Base-by-base conservation (phyloP, 2,888 invertebrate genomes). In the Thalpophila matura region DNA sequence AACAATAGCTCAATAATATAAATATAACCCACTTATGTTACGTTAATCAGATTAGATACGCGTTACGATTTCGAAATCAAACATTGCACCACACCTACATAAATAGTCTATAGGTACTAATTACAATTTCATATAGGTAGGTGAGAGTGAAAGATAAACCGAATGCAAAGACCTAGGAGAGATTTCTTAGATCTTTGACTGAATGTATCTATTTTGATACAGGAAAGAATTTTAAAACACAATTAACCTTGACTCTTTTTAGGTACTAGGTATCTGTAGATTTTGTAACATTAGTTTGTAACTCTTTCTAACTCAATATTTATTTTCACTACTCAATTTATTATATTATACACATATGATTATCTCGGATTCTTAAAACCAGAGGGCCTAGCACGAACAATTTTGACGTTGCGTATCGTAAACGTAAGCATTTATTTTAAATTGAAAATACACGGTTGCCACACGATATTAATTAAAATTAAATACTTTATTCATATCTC, bases 1-100 rank as follows among this genome's bases (percentile, higher is more conserved):
- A 27, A 72, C 73, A 77, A 73, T 65, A 40, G 42, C 14, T 37
- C 49, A 58, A 69, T 43, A 27, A 62, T 50, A 49, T 55, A 45
- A 27, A 62, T 50, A 49, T 55, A 45, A 76, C 76, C 31, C 51
- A 70, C 35, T 70, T 56, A 70, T 35, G 33, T 31, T 43, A 22
- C 42, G 14, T 22, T 75, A 56, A 76, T 56, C 71, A 56, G 70
- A 76, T 71, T 71, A 75, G 72, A 76, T 55, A 71, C 12, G 76
- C 33, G n/a, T 6, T 42, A 45, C 27, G 26, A 66, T 56, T 73
- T 58, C 42, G 43, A 60, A 73, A 73, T 50, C 50, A 55, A 22
- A 53, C 35, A 76, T 62, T 76, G 43, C 55, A 33, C 12, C 31
- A 51, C 50, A 62, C 67, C 20, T 51, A 53, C 45, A 24, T 14